Evolutionary conservation across 1,140 invertebrate genomes (phyloP), one percentile per base, ranked within the genome.

Genomic region (Ceratitis capitata): DNA sequence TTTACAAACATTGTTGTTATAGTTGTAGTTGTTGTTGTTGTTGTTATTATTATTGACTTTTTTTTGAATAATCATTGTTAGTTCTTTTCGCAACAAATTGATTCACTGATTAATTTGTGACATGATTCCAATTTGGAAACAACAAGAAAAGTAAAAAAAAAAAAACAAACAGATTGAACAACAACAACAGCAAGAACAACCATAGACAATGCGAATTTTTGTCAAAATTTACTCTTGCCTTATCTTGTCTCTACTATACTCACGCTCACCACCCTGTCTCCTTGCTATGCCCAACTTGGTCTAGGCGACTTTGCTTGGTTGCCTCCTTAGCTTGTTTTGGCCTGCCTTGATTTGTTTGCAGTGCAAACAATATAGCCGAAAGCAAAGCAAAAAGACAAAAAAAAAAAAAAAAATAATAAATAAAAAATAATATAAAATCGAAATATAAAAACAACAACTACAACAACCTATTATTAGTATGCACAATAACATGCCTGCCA

Each of bases 51-150:
- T 19, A 19, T n/a, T 19, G n/a, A 56, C 12, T n/a, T 56, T 61
- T 61, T 61, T 61, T 61, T 61, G 23, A 61, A 61, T 61, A 23
- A 26, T 61, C 56, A 26, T 61, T 61, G 56, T 61, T 45, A 45
- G 69, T 42, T 78, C n/a, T n/a, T 42, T 78, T 78, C 45, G 39
- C 69, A 39, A 78, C 39, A 78, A 78, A 78, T 78, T 78, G 69
- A 26, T 78, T 78, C 39, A 78, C 69, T 78, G 69, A 78, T 78
- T 78, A 78, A 78, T 78, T 78, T 78, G 69, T 78, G 69, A 78
- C 69, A 78, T 78, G 69, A 78, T 78, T 78, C 69, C 69, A 45
- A 78, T 78, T 45, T 78, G 39, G 39, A 45, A 45, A 45, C 69
- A 39, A 23, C 5, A 29, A n/a, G n/a, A n/a, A n/a, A n/a, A n/a